A percentile compares a stretch with the other conserved stretches of the same genome.
Evolutionary conservation across 2,113 vertebrate species (phyloP).

Genomic region (Mixornis gularis): DNA sequence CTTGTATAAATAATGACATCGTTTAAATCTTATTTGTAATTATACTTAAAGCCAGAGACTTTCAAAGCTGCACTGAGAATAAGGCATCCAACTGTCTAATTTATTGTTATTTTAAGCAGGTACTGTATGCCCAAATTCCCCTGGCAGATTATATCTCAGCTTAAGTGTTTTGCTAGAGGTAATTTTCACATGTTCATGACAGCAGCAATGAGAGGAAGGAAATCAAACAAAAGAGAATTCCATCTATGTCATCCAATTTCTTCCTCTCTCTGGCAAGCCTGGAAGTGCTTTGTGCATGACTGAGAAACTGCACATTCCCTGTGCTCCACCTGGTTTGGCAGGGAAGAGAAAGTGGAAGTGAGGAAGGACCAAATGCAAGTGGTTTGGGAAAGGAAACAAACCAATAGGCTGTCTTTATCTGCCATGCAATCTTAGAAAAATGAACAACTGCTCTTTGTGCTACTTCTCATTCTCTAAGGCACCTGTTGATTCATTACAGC

Average conservation of each 20-base stretch:
- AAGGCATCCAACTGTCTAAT: slow-evolving; percentile 20
- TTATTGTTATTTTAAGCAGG: slow-evolving; percentile 58
- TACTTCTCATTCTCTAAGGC: not conserved
- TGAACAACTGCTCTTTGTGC: not conserved
- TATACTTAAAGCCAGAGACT: slow-evolving; percentile 11
- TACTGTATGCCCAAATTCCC: slow-evolving; percentile 32
- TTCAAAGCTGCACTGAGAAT: slow-evolving; percentile 11
- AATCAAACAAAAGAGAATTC: slow-evolving; percentile 42
- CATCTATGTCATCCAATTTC: not conserved
- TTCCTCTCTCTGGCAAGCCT: not conserved
- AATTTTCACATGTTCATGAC: slow-evolving; percentile 30
- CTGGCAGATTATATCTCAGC: slow-evolving; percentile 40
- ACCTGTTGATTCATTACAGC: not conserved
- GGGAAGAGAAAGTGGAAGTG: not conserved
- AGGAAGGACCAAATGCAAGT: not conserved
- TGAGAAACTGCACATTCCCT: not conserved
- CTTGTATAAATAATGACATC: slow-evolving; percentile 13
- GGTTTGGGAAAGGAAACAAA: not conserved
- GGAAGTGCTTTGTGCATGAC: not conserved
- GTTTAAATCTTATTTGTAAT: slow-evolving; percentile 50
- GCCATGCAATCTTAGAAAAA: not conserved
- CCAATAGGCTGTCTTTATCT: not conserved
- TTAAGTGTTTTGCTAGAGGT: slow-evolving; percentile 45
- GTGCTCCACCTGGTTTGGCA: not conserved
- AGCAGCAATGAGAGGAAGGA: slow-evolving; percentile 37